Evolutionary conservation across 2,888 invertebrate species (phyloP).

Genomic region (Leptinotarsa tumamoca): DNA sequence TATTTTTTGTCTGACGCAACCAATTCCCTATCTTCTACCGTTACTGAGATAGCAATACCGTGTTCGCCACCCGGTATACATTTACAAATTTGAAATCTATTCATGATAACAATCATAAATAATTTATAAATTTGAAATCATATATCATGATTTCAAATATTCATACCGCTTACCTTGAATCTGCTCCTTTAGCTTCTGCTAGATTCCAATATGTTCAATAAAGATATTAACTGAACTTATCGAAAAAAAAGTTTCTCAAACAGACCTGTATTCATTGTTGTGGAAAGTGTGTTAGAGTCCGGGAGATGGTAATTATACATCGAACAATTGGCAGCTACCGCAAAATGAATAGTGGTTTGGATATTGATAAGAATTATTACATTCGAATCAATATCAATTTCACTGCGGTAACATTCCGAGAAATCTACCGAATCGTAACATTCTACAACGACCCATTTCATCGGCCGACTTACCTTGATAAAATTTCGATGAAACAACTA

Average conservation of each 20-base stretch:
- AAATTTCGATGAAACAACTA: not conserved
- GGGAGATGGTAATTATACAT: not conserved
- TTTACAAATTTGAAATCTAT: too few relatives aligned
- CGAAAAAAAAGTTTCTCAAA: not conserved
- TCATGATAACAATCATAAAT: too few relatives aligned
- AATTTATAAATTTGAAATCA: too few relatives aligned
- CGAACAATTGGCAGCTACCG: not conserved
- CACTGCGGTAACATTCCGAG: not conserved
- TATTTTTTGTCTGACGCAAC: too few relatives aligned
- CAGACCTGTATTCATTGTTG: not conserved
- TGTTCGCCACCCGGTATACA: too few relatives aligned
- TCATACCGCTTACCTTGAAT: too few relatives aligned
- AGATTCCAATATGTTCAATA: too few relatives aligned
- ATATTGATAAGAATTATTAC: not conserved
- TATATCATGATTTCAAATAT: too few relatives aligned
- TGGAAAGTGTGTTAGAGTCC: not conserved
- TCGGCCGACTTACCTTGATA: constrained; percentile 1
- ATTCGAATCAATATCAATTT: not conserved
- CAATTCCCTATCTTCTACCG: too few relatives aligned
- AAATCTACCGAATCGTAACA: not conserved
- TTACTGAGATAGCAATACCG: too few relatives aligned
- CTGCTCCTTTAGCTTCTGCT: too few relatives aligned
- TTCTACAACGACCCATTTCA: not conserved
- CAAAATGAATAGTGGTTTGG: not conserved
- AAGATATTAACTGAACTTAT: too few relatives aligned